These are phyloP conservation scores for Bombus sibiricus DNA, from an alignment of 1,140 invertebrate species.

Conservation along the genomic window DNA sequence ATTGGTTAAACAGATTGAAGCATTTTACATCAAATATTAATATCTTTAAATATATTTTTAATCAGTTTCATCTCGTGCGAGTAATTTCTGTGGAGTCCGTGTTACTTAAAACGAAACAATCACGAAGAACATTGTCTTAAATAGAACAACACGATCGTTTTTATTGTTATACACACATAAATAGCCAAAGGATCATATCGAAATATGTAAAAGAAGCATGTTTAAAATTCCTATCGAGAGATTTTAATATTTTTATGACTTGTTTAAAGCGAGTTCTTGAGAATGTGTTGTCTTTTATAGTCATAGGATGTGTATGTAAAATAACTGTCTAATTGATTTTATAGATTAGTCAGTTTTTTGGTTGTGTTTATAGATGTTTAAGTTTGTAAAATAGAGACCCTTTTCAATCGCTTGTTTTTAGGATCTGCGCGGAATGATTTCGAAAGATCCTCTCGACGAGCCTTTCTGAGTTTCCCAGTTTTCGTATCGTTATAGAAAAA, in stretches of 20 bases:
- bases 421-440: neutral
- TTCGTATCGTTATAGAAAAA: neutral
- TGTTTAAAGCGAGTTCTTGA: constrained; percentile 30
- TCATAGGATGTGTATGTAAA: constrained; percentile 41
- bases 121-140: neutral
- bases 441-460: neutral
- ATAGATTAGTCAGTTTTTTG: constrained; percentile 14
- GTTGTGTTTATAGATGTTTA: constrained; percentile 43
- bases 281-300: constrained; percentile 28
- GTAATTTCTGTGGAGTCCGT: constrained; percentile 17
- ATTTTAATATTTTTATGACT: constrained; percentile 19
- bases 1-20: neutral
- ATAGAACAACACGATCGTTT: neutral
- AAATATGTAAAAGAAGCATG: constrained; percentile 10
- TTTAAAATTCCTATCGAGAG: constrained; percentile 21
- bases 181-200: constrained; percentile 2
- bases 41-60: neutral
- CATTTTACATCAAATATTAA: neutral
- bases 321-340: constrained; percentile 33
- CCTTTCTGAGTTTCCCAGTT: neutral
- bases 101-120: constrained; percentile 41
- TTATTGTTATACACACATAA: constrained; percentile 14
- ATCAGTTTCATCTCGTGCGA: constrained; percentile 3
- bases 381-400: constrained; percentile 33
- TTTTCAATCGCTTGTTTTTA: neutral